Evolutionary conservation across 2,797 vertebrate genomes (phyloP).

Genomic region (Hypotaenidia philippensis): DNA sequence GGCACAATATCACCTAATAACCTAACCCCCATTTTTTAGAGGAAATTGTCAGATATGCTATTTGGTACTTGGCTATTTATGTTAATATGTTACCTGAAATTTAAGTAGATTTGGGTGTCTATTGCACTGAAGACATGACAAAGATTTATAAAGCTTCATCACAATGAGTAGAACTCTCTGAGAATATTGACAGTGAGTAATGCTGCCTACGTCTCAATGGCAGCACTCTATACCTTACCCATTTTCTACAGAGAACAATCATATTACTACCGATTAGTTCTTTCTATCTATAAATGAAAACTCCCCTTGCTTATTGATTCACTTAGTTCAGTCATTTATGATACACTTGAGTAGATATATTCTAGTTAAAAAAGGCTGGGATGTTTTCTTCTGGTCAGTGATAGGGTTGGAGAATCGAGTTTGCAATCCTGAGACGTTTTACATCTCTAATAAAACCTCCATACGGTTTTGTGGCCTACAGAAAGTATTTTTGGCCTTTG

Average conservation of each 20-base stretch:
- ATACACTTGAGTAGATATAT: slow-evolving; percentile 47
- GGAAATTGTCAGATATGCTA: slow-evolving; percentile 54
- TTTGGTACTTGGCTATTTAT: slow-evolving; percentile 71
- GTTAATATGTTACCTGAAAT: slow-evolving; percentile 67
- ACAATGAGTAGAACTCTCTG: slow-evolving; percentile 59
- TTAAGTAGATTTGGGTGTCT: slow-evolving; percentile 68
- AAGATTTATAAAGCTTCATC: slow-evolving; percentile 76
- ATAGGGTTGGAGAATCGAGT: neutral
- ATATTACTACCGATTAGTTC: slow-evolving; percentile 53
- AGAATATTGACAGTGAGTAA: slow-evolving; percentile 75
- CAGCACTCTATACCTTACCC: slow-evolving; percentile 67
- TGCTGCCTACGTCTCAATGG: slow-evolving; percentile 42
- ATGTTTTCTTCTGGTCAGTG: slow-evolving; percentile 30
- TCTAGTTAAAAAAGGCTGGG: slow-evolving; percentile 25
- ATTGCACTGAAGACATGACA: slow-evolving; percentile 68
- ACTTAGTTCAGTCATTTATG: slow-evolving; percentile 56
- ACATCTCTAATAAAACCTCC: slow-evolving; percentile 6
- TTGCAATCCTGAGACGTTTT: slow-evolving; percentile 23
- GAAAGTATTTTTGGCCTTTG: neutral
- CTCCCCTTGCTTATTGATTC: slow-evolving; percentile 51
- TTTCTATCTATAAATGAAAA: slow-evolving; percentile 51
- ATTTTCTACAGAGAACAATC: slow-evolving; percentile 60
- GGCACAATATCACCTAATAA: neutral
- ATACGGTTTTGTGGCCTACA: neutral
- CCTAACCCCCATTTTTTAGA: neutral